Percentiles rank a stretch among this genome's conserved stretches.
Conservation (phyloP, 2,888 invertebrate genomes). For the Lepetodrilus schrolli region DNA sequence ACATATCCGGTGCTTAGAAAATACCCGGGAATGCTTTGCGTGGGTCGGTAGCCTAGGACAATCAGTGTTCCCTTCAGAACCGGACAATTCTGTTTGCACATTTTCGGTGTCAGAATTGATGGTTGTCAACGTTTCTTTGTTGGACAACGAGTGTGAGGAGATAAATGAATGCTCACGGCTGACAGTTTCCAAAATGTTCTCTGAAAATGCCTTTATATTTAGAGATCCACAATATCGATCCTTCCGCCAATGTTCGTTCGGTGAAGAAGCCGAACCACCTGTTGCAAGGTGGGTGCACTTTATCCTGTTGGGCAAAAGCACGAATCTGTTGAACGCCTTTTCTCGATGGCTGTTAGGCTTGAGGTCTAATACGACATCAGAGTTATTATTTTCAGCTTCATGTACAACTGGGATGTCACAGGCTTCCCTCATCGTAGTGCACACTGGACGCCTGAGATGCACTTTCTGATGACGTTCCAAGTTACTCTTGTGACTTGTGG, state of each 20-base stretch:
- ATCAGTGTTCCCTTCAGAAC: background rate
- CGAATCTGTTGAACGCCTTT: background rate
- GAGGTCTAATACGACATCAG: too few relatives aligned
- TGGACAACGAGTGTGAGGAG: too few relatives aligned
- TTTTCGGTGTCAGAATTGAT: background rate
- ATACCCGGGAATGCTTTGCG: background rate
- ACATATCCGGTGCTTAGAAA: slow-evolving; percentile 29
- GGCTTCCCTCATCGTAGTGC: background rate
- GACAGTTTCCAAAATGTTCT: background rate
- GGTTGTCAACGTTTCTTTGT: background rate
- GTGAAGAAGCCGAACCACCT: background rate
- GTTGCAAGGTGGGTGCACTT: background rate
- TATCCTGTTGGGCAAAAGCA: background rate
- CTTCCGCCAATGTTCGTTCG: background rate
- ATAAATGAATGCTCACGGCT: background rate
- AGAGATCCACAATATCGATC: too few relatives aligned
- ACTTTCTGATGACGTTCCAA: slow-evolving; percentile 75
- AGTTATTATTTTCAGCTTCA: too few relatives aligned
- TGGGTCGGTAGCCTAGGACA: background rate
- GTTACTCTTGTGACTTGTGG: slow-evolving; percentile 76
- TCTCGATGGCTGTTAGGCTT: background rate
- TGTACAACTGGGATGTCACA: background rate
- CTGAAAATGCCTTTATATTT: too few relatives aligned
- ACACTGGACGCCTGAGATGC: slow-evolving; percentile 45
- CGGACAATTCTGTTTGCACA: background rate